Base-by-base conservation (phyloP, 1,140 invertebrate species). In the Augochlora pura region DNA sequence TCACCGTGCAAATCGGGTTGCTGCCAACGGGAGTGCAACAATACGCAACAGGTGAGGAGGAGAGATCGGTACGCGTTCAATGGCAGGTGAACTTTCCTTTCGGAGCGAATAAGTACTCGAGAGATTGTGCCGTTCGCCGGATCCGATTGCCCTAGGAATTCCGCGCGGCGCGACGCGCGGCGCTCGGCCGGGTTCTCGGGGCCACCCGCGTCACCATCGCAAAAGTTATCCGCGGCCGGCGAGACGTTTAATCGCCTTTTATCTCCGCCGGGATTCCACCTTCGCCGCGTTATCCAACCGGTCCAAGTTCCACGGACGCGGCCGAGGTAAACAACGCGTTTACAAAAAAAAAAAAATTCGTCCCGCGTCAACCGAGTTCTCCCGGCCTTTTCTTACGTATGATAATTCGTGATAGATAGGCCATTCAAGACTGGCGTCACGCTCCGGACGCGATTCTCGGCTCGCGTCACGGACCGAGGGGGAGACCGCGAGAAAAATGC, bases 1-100 rank as follows among this genome's bases (percentile, higher is more conserved):
- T 90, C 88, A 90, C 85, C 89, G 89, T 89, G 87, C 87, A 90
- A 90, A 90, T 90, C 89, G 88, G 88, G 87, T 88, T 87, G 83
- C 80, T 52, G 49, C 49, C 81, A n/a, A 83, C 84, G 83, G 88
- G 88, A 84, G 84, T 87, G 86, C 87, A 90, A 89, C 88, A 90
- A 89, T 86, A 88, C 85, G 88, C 88, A 89, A 89, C 88, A 89
- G 88, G 88, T 89, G 87, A 88, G 82, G 83, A 79, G 71, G 65
- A 87, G 65, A 87, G 77, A 87, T 87, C 86, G 81, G 83, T 85
- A 88, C 85, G 74, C 82, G 80, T 83, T 86, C 69, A 83, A 76
- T 86, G 76, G 85, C 86, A 86, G 83, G 87, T 86, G 83, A 84
- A 87, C 79, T 54, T 86, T 82, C 73, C 59, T 83, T 83, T 86